Evolutionary conservation across 2,113 vertebrate genomes (phyloP).

Genomic region (Calidris pugnax): DNA sequence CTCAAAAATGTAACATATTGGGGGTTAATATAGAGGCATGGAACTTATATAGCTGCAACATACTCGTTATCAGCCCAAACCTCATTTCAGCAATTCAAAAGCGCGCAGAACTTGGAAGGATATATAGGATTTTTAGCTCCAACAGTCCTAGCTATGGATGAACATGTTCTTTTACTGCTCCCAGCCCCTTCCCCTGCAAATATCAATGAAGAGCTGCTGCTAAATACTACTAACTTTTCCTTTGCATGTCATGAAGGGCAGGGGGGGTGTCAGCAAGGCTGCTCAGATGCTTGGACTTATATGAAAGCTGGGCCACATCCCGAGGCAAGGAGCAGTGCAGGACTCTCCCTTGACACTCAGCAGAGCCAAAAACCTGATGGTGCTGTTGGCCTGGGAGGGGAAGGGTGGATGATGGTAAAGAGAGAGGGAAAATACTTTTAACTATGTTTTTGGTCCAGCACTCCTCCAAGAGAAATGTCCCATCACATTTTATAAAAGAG

Average conservation of each 20-base stretch:
- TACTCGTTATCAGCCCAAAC: neutral
- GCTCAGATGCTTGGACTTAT: neutral
- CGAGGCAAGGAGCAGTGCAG: neutral
- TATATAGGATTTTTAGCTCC: neutral
- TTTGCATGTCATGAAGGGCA: neutral
- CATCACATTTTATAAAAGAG: neutral
- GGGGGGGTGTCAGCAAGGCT: too few relatives aligned
- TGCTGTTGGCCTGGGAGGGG: neutral
- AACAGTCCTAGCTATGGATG: neutral
- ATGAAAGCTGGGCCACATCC: neutral
- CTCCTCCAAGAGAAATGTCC: neutral
- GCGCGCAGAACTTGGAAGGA: neutral
- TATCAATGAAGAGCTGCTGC: neutral
- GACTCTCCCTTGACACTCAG: neutral
- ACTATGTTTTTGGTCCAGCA: neutral
- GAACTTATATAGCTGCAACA: neutral
- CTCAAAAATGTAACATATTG: neutral
- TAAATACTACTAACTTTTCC: neutral
- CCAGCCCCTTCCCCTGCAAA: neutral
- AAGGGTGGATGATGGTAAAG: neutral
- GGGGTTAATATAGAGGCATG: neutral
- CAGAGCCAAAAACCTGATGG: neutral
- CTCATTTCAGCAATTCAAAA: neutral
- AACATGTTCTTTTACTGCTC: neutral
- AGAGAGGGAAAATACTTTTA: neutral